Conservation (phyloP, 2,797 vertebrate genomes). For the Tangara arthus region DNA sequence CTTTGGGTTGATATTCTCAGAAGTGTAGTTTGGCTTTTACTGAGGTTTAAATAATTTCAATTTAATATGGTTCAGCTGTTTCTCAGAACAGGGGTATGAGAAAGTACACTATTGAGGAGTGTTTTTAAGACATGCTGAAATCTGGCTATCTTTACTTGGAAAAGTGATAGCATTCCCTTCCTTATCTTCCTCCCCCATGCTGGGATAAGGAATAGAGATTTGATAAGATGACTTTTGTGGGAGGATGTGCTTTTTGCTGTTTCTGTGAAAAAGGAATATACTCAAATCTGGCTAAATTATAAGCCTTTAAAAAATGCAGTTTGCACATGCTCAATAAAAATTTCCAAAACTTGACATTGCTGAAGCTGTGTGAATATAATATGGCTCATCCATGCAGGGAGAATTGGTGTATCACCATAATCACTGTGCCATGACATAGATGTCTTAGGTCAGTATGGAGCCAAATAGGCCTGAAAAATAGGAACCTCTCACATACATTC, state of each 20-base stretch:
- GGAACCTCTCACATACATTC: background rate
- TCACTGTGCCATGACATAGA: background rate
- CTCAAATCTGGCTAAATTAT: conserved; percentile 19
- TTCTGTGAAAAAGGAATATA: conserved; percentile 35
- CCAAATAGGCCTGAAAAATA: background rate
- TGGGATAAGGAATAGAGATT: conserved; percentile 29
- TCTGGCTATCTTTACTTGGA: conserved; percentile 25
- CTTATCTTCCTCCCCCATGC: background rate
- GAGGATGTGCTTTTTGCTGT: conserved; percentile 56
- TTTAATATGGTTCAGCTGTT: conserved; percentile 4
- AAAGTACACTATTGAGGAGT: background rate
- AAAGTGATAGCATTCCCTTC: background rate
- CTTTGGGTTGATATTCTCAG: background rate
- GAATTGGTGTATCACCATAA: background rate
- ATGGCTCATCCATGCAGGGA: background rate
- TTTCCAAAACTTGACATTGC: background rate
- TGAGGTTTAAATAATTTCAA: conserved; percentile 10
- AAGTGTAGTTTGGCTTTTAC: background rate
- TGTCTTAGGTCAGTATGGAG: background rate
- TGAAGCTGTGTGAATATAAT: background rate
- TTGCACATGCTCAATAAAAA: conserved; percentile 7
- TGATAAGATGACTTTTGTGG: conserved; percentile 41
- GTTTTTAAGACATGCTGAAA: conserved; percentile 38
- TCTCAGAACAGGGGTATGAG: background rate
- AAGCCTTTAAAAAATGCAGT: background rate